Conservation (phyloP, 2,797 vertebrate species). For the Sphenodon punctatus region DNA sequence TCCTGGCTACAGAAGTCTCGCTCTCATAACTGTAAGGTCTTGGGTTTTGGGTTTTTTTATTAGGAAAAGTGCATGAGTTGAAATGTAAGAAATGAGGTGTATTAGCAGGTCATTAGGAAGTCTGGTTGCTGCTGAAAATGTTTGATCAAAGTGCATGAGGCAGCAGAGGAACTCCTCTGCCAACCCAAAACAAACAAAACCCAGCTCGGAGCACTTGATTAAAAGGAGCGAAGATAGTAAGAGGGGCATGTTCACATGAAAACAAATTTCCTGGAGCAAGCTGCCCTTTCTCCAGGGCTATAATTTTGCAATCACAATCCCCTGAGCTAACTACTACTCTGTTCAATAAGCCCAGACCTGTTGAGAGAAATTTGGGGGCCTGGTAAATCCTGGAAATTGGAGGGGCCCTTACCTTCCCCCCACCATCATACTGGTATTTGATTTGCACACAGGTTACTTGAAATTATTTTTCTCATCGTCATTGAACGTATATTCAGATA, state of each 20-base stretch:
- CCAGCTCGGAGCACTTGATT: slow-evolving; percentile 42
- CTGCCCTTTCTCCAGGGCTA: background rate
- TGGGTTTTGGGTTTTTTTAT: slow-evolving; percentile 12
- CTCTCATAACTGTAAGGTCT: slow-evolving; percentile 25
- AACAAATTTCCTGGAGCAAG: background rate
- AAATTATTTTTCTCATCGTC: too few relatives aligned
- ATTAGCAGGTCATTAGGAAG: slow-evolving; percentile 24
- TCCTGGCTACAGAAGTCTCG: slow-evolving; percentile 12
- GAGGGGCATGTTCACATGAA: background rate
- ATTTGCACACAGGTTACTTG: too few relatives aligned
- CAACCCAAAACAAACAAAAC: slow-evolving; percentile 20
- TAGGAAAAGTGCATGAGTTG: slow-evolving; percentile 38
- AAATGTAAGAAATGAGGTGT: background rate
- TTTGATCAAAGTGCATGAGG: background rate
- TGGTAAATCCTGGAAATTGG: too few relatives aligned
- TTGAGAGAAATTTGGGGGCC: too few relatives aligned
- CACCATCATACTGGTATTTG: too few relatives aligned
- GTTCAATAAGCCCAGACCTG: too few relatives aligned
- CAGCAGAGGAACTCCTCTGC: slow-evolving; percentile 28
- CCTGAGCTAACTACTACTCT: background rate
- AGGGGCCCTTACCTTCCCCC: too few relatives aligned
- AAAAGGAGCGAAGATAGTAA: slow-evolving; percentile 38
- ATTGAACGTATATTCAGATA: too few relatives aligned
- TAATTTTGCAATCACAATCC: background rate
- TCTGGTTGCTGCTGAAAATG: slow-evolving; percentile 22